Percentiles rank a stretch among this genome's conserved stretches.
Evolutionary conservation across 2,113 vertebrate genomes (phyloP).

Genomic region (Limnothrissa miodon): DNA sequence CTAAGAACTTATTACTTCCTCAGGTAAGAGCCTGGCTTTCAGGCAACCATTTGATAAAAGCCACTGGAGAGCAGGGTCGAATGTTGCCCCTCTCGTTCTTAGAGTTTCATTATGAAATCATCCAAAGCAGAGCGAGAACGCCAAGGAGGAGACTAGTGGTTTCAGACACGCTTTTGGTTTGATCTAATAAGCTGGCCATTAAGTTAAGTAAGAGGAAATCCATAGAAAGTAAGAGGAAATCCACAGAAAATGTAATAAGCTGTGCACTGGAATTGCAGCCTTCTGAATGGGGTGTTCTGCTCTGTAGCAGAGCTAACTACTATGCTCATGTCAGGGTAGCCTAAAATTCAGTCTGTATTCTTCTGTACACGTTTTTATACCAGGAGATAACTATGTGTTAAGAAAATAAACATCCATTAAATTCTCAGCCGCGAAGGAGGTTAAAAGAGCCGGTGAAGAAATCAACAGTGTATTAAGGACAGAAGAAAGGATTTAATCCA

Average conservation of each 20-base stretch:
- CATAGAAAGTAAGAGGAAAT: not conserved
- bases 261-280: not conserved
- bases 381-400: not conserved
- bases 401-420: constrained; percentile 3
- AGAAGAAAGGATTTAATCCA: constrained; percentile 14
- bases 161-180: not conserved
- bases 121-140: not conserved
- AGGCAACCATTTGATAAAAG: constrained; percentile 12
- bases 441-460: not conserved
- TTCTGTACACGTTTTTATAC: not conserved
- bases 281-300: not conserved
- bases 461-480: not conserved
- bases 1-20: constrained; percentile 36
- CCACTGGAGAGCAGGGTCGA: not conserved
- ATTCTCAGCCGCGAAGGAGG: constrained; percentile 1
- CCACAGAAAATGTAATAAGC: constrained; percentile 5
- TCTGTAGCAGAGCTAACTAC: not conserved
- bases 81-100: constrained; percentile 1
- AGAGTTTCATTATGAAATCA: constrained; percentile 31
- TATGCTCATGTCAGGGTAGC: not conserved
- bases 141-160: not conserved
- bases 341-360: not conserved
- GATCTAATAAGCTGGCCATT: constrained; percentile 2
- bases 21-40: constrained; percentile 27
- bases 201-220: not conserved